These are phyloP conservation scores for Caligus rogercresseyi DNA, from an alignment of 1,140 invertebrate species.

Conservation along the genomic window DNA sequence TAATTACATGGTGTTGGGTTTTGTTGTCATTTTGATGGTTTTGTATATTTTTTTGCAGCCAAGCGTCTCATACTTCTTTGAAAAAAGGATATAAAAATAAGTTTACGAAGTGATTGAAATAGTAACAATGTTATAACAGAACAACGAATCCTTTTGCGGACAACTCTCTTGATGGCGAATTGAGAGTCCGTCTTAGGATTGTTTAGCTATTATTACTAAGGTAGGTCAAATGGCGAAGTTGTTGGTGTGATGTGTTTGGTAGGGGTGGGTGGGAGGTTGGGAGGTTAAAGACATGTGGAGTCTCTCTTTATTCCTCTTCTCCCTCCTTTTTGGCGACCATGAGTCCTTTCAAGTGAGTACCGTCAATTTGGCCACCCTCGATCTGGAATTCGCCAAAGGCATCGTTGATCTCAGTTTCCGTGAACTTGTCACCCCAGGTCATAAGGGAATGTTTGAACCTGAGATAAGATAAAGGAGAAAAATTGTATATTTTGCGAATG, in stretches of 20 bases:
- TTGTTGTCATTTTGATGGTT: no score
- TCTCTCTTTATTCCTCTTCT: constrained; percentile 34
- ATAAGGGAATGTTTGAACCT: constrained; percentile 80
- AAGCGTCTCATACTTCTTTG: neutral
- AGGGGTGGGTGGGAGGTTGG: neutral
- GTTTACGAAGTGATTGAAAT: no score
- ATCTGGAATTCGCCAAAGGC: constrained; percentile 88
- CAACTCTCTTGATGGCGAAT: no score
- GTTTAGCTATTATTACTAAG: no score
- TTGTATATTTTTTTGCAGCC: neutral
- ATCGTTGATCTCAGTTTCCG: constrained; percentile 73
- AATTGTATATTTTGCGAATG: neutral
- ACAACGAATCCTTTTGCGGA: no score
- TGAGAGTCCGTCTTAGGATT: no score
- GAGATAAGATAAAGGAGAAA: constrained; percentile 24
- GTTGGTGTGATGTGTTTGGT: no score
- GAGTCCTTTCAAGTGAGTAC: constrained; percentile 62
- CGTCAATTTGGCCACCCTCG: constrained; percentile 79
- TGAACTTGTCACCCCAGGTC: constrained; percentile 94
- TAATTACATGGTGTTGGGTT: neutral
- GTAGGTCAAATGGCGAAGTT: no score
- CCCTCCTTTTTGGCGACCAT: constrained; percentile 62
- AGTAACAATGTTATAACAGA: no score
- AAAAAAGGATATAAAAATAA: no score
- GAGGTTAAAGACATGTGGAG: neutral